phyloP scores from a whole-genome alignment of 2,113 vertebrate genomes.

The Lophochroa leadbeateri region DNA sequence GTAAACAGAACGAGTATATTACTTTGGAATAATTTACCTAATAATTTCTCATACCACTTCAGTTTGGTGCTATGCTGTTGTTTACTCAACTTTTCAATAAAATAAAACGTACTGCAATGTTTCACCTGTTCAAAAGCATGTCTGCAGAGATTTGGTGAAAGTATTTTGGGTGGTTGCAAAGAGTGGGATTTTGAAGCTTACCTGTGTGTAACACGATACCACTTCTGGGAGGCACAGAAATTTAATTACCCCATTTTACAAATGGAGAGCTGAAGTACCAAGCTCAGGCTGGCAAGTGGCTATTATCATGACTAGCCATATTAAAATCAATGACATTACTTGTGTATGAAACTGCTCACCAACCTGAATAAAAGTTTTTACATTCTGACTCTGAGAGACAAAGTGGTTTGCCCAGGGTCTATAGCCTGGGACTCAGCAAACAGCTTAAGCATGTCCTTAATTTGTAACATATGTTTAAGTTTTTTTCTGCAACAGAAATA shows the following conservation, averaged over 20 bases:
- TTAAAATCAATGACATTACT: slow-evolving; percentile 22
- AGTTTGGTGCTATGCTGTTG: background rate
- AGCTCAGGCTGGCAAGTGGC: background rate
- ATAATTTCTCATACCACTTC: background rate
- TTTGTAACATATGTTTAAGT: slow-evolving; percentile 31
- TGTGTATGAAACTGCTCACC: background rate
- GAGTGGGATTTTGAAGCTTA: background rate
- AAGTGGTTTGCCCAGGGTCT: slow-evolving; percentile 24
- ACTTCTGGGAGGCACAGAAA: background rate
- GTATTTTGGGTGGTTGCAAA: background rate
- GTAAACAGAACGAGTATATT: background rate
- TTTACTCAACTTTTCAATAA: background rate
- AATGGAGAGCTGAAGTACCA: background rate
- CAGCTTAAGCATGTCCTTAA: slow-evolving; percentile 6
- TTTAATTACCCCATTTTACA: background rate
- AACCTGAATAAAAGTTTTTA: slow-evolving; percentile 15
- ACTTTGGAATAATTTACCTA: background rate
- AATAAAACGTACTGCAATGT: background rate
- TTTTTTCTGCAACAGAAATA: slow-evolving; percentile 33
- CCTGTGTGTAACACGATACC: background rate
- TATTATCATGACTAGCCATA: background rate
- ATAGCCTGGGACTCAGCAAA: slow-evolving; percentile 9
- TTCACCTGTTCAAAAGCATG: background rate
- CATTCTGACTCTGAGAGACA: background rate
- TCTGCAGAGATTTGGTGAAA: background rate